A percentile compares a stretch with the other conserved stretches of the same genome.
These are phyloP conservation scores for Aulostomus chinensis DNA, from an alignment of 2,797 vertebrate species.

Conservation along the genomic window DNA sequence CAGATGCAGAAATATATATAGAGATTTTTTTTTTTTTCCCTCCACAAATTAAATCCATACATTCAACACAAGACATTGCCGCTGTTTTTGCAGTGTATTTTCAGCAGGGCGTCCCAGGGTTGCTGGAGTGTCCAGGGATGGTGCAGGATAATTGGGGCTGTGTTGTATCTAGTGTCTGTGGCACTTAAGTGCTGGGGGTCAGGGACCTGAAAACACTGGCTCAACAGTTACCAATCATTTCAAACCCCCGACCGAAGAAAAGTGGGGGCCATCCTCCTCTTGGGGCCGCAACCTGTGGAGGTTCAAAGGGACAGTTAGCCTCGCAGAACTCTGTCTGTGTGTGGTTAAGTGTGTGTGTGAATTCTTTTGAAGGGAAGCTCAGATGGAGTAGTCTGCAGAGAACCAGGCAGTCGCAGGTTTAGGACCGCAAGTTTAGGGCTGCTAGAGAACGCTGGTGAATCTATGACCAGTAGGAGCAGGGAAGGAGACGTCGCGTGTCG, in stretches of 20 bases:
- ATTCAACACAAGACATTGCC: too few species aligned
- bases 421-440: too few species aligned
- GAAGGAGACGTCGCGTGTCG: too few species aligned
- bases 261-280: slow-evolving; percentile 80
- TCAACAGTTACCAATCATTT: slow-evolving; percentile 95
- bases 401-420: too few species aligned
- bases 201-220: slow-evolving; percentile 87
- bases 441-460: too few species aligned
- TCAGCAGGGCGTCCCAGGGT: slow-evolving; percentile 19
- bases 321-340: slow-evolving; percentile 57
- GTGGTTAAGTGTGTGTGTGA: slow-evolving; percentile 15
- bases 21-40: too few species aligned
- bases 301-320: slow-evolving; percentile 87
- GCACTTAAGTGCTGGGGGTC: slow-evolving; percentile 88
- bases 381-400: too few species aligned
- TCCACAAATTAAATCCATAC: too few species aligned
- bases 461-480: too few species aligned
- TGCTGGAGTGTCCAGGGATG: slow-evolving; percentile 45
- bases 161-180: slow-evolving; percentile 93
- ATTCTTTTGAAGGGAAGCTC: slow-evolving; percentile 79
- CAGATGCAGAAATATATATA: too few species aligned
- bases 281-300: slow-evolving; percentile 84
- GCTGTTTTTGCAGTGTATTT: slow-evolving; percentile 2
- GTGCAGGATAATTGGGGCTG: slow-evolving; percentile 89
- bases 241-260: slow-evolving; percentile 81